Percentiles rank a stretch among this genome's conserved stretches.
phyloP scores from a whole-genome alignment of 1,140 invertebrate genomes.

The Ylistrum balloti region DNA sequence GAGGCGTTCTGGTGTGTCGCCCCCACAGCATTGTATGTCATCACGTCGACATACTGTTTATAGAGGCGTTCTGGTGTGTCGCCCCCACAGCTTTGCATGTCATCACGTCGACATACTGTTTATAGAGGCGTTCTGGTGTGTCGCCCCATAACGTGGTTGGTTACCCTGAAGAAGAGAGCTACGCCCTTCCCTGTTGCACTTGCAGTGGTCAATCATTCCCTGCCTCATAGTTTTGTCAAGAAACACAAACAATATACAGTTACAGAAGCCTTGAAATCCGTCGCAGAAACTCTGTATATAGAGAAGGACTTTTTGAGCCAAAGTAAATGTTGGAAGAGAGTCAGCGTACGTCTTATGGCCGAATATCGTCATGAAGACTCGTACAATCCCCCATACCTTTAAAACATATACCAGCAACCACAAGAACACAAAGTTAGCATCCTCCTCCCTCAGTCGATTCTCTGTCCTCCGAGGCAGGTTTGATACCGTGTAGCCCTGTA shows the following conservation, averaged over 20 bases:
- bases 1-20: too few relatives aligned
- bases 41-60: not conserved
- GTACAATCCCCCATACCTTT: slow-evolving; percentile 59
- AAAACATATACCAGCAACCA: slow-evolving; percentile 57
- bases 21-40: too few relatives aligned
- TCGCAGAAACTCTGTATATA: slow-evolving; percentile 61
- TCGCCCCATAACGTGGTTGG: not conserved
- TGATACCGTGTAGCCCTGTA: not conserved
- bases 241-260: slow-evolving; percentile 64
- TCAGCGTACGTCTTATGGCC: not conserved
- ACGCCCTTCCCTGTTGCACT: not conserved
- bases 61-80: not conserved
- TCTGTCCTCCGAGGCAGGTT: not conserved
- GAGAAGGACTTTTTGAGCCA: slow-evolving; percentile 49
- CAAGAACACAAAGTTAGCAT: slow-evolving; percentile 55
- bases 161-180: not conserved
- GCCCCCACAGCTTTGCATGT: too few relatives aligned
- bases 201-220: not conserved
- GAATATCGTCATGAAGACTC: slow-evolving; percentile 50
- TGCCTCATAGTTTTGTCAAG: slow-evolving; percentile 55
- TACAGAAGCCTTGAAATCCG: slow-evolving; percentile 60
- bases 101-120: not conserved
- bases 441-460: slow-evolving; percentile 49
- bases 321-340: not conserved
- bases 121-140: not conserved